These are phyloP conservation scores for Lissonota sp. DNA, from an alignment of 2,888 invertebrate species.

Conservation along the genomic window DNA sequence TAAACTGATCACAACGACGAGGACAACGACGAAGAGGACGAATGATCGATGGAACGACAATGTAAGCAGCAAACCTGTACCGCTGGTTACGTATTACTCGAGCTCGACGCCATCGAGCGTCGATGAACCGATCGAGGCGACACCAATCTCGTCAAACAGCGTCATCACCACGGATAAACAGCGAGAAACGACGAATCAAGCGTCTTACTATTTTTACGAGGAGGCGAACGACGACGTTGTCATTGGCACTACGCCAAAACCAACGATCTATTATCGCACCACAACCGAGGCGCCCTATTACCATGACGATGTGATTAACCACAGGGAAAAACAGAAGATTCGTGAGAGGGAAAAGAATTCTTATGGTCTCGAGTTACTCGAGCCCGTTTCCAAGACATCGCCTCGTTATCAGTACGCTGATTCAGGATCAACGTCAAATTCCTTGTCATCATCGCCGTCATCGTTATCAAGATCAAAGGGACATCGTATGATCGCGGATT, in stretches of 20 bases:
- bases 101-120: constrained; percentile 82
- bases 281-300: constrained; percentile 73
- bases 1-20: constrained; percentile 66
- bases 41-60: constrained; percentile 81
- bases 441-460: constrained; percentile 54
- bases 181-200: constrained; percentile 74
- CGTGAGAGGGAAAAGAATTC: constrained; percentile 71
- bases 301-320: constrained; percentile 26
- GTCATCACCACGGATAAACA: constrained; percentile 71
- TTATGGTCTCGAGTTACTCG: constrained; percentile 75
- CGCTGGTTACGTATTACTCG: constrained; percentile 87
- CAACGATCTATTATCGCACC: constrained; percentile 71
- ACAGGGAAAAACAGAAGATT: constrained; percentile 42
- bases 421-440: constrained; percentile 64
- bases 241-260: constrained; percentile 71
- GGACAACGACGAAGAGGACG: constrained; percentile 71
- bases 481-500: constrained; percentile 71
- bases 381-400: constrained; percentile 74
- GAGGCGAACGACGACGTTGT: constrained; percentile 82
- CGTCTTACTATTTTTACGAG: constrained; percentile 89
- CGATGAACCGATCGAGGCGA: constrained; percentile 76
- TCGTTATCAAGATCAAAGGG: constrained; percentile 68
- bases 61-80: constrained; percentile 86
- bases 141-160: constrained; percentile 74
- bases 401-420: constrained; percentile 73